Conservation (phyloP, 2,113 vertebrate species). For the Aspidoscelis tigris region DNA sequence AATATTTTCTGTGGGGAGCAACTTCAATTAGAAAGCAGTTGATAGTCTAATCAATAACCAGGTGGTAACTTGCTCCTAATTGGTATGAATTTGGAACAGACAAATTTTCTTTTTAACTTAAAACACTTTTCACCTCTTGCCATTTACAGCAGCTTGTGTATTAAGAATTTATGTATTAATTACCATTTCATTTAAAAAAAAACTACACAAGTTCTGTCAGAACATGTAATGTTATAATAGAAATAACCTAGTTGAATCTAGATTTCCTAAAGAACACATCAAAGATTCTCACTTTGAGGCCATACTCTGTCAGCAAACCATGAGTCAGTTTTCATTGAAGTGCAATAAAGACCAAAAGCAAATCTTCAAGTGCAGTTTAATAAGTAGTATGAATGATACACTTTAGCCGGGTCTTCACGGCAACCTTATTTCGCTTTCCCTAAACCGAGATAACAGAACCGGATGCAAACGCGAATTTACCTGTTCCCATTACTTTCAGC, state of each 20-base stretch:
- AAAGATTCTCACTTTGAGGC: not conserved
- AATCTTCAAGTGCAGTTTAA: constrained; percentile 8
- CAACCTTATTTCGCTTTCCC: too few relatives aligned
- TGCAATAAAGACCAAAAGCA: constrained; percentile 22
- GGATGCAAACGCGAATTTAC: too few relatives aligned
- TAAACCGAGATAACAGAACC: too few relatives aligned
- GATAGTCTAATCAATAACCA: not conserved
- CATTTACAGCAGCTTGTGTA: not conserved
- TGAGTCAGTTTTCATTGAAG: not conserved
- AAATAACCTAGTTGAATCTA: not conserved
- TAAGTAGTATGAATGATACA: not conserved
- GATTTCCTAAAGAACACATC: not conserved
- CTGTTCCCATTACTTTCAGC: too few relatives aligned
- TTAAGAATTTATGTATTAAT: not conserved
- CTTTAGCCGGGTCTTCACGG: not conserved
- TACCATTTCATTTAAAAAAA: not conserved
- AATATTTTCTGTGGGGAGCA: too few relatives aligned
- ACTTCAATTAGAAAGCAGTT: too few relatives aligned
- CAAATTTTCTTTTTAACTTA: not conserved
- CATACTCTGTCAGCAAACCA: constrained; percentile 12
- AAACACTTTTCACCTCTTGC: not conserved
- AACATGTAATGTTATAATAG: not conserved
- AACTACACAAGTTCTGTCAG: not conserved
- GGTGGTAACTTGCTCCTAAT: not conserved
- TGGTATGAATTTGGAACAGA: not conserved